These are phyloP conservation scores for Oryzias dopingdopingensis DNA, from an alignment of 2,797 vertebrate species.

Conservation along the genomic window DNA sequence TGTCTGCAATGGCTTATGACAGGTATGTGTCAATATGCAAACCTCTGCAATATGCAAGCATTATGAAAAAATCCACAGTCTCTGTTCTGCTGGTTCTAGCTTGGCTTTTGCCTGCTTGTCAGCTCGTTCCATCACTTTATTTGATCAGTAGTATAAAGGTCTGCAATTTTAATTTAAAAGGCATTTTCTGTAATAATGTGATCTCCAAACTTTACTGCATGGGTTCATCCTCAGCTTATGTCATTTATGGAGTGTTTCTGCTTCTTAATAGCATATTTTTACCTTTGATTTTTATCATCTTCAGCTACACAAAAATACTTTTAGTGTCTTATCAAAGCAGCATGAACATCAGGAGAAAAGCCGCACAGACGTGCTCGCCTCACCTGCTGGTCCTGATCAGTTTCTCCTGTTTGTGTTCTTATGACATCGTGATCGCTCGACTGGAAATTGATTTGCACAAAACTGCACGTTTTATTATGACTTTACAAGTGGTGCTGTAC, in stretches of 20 bases:
- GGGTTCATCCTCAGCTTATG: background rate
- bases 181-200: constrained; percentile 22
- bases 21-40: constrained; percentile 49
- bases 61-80: constrained; percentile 8
- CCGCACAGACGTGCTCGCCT: constrained; percentile 32
- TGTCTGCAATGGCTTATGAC: constrained; percentile 41
- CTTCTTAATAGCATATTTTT: background rate
- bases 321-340: background rate
- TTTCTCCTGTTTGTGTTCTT: constrained; percentile 16
- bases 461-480: constrained; percentile 25
- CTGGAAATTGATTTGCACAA: constrained; percentile 21
- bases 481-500: constrained; percentile 30
- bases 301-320: constrained; percentile 32
- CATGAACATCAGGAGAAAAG: constrained; percentile 17
- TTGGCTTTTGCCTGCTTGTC: constrained; percentile 24
- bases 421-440: constrained; percentile 13
- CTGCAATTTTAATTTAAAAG: constrained; percentile 3
- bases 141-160: background rate
- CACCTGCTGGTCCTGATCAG: constrained; percentile 31
- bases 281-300: constrained; percentile 19
- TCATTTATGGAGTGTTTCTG: background rate
- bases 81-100: constrained; percentile 3
- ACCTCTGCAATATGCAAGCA: constrained; percentile 30
- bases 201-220: constrained; percentile 2
- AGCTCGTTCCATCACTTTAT: background rate